A percentile compares a stretch with the other conserved stretches of the same genome.
These are phyloP conservation scores for Lithophane semibrunnea DNA, from an alignment of 2,888 invertebrate genomes.

Conservation along the genomic window DNA sequence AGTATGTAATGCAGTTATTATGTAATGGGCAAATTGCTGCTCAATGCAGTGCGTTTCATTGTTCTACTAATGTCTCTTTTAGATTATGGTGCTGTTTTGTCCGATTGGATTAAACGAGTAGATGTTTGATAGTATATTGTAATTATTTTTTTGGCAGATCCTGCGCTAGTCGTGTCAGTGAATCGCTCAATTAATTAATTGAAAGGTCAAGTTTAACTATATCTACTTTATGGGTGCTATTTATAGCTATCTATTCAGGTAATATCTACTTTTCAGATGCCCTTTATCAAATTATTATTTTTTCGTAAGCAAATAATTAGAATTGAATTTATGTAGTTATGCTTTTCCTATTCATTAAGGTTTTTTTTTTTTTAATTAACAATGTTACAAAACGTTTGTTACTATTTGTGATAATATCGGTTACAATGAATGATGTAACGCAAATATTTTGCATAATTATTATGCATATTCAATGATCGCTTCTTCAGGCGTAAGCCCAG, in stretches of 20 bases:
- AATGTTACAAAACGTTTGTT: neutral
- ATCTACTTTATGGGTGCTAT: neutral
- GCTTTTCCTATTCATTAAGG: neutral
- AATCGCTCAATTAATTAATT: neutral
- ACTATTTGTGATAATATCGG: neutral
- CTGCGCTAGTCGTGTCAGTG: no score
- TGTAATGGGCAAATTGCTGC: slow-evolving; percentile 19
- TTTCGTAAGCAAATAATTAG: neutral
- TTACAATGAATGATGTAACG: slow-evolving; percentile 45
- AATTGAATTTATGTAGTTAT: neutral
- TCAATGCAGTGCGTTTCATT: neutral
- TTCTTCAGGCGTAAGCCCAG: neutral
- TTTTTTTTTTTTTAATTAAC: neutral
- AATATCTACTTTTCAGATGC: neutral
- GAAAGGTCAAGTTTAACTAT: neutral
- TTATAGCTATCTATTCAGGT: neutral
- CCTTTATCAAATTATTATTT: neutral
- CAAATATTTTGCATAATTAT: slow-evolving; percentile 26
- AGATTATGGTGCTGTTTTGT: slow-evolving; percentile 1
- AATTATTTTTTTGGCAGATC: slow-evolving; percentile 3
- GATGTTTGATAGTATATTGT: neutral
- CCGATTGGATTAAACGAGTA: neutral
- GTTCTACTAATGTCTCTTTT: neutral
- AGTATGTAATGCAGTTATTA: slow-evolving; percentile 41
- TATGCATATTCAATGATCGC: slow-evolving; percentile 25